Evolutionary conservation across 2,888 invertebrate species (phyloP).

Genomic region (Trissonchulus latispiculum): DNA sequence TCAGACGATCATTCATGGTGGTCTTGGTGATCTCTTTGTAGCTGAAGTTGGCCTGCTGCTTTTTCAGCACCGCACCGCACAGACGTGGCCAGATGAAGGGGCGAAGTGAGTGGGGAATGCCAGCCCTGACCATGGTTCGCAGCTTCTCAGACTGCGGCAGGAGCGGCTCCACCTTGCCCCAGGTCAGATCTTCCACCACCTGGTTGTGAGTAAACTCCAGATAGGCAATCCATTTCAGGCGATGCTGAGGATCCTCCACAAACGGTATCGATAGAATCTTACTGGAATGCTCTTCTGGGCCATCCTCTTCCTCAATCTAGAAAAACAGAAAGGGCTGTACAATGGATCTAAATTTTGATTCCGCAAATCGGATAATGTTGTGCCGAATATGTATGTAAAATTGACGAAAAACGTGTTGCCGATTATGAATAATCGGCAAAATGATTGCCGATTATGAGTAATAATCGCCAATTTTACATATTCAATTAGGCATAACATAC

Average conservation of each 20-base stretch:
- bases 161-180: conserved; percentile 60
- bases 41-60: conserved; percentile 61
- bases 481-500: too few relatives aligned
- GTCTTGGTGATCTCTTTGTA: conserved; percentile 90
- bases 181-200: conserved; percentile 66
- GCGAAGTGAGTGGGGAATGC: conserved; percentile 88
- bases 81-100: conserved; percentile 93
- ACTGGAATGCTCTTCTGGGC: conserved; percentile 74
- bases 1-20: conserved; percentile 80
- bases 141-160: conserved; percentile 64
- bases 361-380: too few relatives aligned
- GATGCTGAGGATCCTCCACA: conserved; percentile 79
- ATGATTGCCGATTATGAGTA: too few relatives aligned
- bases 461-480: too few relatives aligned
- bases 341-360: too few relatives aligned
- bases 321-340: not conserved
- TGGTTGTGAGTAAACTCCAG: conserved; percentile 80
- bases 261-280: conserved; percentile 70
- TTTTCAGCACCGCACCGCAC: conserved; percentile 59
- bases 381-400: too few relatives aligned
- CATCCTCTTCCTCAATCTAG: conserved; percentile 53
- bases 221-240: conserved; percentile 79
- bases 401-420: too few relatives aligned
- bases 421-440: too few relatives aligned
- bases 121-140: conserved; percentile 53